Base-by-base conservation (phyloP, 2,797 vertebrate species). In the Acanthopagrus latus region DNA sequence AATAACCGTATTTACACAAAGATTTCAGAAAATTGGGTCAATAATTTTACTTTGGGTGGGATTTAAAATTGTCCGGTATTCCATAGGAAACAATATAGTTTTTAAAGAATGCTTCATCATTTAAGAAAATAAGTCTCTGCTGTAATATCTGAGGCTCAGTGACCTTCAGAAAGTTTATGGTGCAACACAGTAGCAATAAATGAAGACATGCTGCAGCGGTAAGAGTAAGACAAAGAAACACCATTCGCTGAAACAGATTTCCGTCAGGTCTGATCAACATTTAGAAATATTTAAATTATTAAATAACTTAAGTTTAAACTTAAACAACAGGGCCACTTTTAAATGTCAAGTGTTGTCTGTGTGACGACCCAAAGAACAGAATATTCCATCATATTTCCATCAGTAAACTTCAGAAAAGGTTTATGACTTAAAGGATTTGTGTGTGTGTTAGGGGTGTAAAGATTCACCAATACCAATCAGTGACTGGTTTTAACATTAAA, bases 101-200 rank as follows among this genome's bases (percentile, higher is more conserved):
- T 71, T 74, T 16, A 52, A 43, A 20, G 12, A 7, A 4, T 25
- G 11, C 7, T 41, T 18, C 44, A 3, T 38, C 8, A 59, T 13
- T 4, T 46, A 52, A 16, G 41, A 54, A 57, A 70, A 47, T 18
- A 52, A 5, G 18, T 47, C 20, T 59, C 58, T 72, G 20, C 59
- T 77, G 25, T 77, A 60, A 64, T 51, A 33, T 70, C 25, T 74
- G 38, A 56, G 58, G 33, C 68, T 72, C 52, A 9, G 3, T 64
- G 73, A 76, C 69, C 73, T 77, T 77, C 63, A 76, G 14, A 64
- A 17, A 52, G 67, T 50, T 75, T 56, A 46, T 75, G 63, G 48
- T 68, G 75, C 83, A 85, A 81, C 67, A 75, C 58, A 27, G 64
- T 54, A 64, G 72, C 71, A 78, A 75, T 16, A 25, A 59, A 54